A percentile compares a stretch with the other conserved stretches of the same genome.
Conservation (phyloP, 2,888 invertebrate species). For the Melangyna quadrimaculata region DNA sequence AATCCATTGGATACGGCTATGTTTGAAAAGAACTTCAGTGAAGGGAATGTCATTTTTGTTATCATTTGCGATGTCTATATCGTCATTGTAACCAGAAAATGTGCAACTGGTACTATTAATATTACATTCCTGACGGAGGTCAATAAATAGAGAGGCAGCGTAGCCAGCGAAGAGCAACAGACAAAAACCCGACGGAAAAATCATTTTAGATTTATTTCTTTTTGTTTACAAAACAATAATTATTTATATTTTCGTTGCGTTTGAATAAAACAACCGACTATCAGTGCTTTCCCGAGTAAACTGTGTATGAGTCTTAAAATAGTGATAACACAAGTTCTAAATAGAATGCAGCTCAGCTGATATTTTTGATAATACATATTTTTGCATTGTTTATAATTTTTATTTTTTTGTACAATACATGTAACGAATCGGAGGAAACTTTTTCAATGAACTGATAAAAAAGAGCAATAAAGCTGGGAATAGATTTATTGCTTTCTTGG, state of each 20-base stretch:
- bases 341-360: constrained; percentile 30
- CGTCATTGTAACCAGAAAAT: constrained; percentile 39
- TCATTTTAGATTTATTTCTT: neutral
- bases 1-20: constrained; percentile 73
- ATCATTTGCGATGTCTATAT: constrained; percentile 1
- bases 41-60: neutral
- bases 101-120: constrained; percentile 27
- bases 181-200: constrained; percentile 24
- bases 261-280: constrained; percentile 46
- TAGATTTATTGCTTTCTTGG: neutral
- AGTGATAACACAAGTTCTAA: constrained; percentile 37
- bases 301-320: constrained; percentile 33
- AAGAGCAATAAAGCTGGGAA: neutral
- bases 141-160: constrained; percentile 28
- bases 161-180: constrained; percentile 21
- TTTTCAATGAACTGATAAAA: constrained; percentile 20
- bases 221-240: neutral
- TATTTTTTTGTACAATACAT: neutral
- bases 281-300: constrained; percentile 39
- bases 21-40: constrained; percentile 73
- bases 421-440: neutral
- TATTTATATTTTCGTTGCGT: constrained; percentile 18
- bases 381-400: constrained; percentile 4
- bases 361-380: neutral
- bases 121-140: constrained; percentile 24